Evolutionary conservation across 2,888 invertebrate genomes (phyloP), one percentile per base, ranked within the genome.

Genomic region (Mermis nigrescens): DNA sequence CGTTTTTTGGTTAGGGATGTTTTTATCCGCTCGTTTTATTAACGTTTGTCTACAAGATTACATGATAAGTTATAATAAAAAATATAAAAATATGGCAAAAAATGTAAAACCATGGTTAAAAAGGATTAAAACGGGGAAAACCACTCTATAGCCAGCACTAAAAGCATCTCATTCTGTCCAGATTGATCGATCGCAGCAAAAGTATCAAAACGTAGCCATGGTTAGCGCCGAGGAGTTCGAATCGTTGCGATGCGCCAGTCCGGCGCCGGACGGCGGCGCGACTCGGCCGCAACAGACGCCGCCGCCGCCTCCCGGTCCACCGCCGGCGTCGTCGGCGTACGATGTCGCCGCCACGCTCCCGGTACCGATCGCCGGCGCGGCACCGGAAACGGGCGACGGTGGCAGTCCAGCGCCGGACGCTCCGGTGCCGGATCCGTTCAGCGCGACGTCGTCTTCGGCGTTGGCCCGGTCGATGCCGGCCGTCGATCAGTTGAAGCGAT

Each of bases 191-290:
- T 24, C 60, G 26, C 60, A 38, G 48, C 7, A 15, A 19, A 29
- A 29, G 19, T 57, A 31, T 24, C 45, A 60, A 31, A 68, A 67
- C 54, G 67, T 69, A 28, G 64, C 64, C 26, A 68, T 68, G 7
- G 60, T 69, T 19, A 58, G 61, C 26, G 62, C 62, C 24, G 67
- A 67, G 31, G 62, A 66, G 58, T 67, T 68, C 63, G 61, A 62
- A 31, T 59, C 63, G 31, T 56, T 68, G 54, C 63, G 64, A 52
- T 62, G 63, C 27, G 62, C 38, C 12, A 38, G 12, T 7, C 7
- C 7, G 19, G 12, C 7, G 38, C 24, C 51, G 15, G 29, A 28
- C 29, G 12, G 4, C 15, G 4, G 29, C 12, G 12, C 7, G 31
- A 28, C 54, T 7, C 12, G 3, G 7, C 22, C 15, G 19, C 57